Percentiles rank a stretch among this genome's conserved stretches.
phyloP scores from a whole-genome alignment of 1,140 invertebrate species.

The Drusus annulatus region DNA sequence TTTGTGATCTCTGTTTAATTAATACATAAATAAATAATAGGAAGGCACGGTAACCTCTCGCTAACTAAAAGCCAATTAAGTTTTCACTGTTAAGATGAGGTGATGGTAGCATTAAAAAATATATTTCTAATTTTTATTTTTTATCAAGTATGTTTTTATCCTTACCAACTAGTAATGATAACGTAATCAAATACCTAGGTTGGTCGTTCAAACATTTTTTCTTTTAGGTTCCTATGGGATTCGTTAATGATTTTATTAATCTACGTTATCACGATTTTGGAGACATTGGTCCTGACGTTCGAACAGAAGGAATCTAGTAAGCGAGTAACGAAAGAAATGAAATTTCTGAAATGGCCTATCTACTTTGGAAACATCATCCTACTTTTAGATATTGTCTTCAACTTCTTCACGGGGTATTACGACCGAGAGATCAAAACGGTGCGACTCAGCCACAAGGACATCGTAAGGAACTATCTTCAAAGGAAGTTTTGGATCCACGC shows the following conservation, averaged over 20 bases:
- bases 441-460: not conserved
- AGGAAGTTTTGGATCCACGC: slow-evolving; percentile 14
- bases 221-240: slow-evolving; percentile 7
- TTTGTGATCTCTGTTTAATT: no score
- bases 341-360: not conserved
- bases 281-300: slow-evolving; percentile 1
- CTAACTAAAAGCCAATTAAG: no score
- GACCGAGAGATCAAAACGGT: slow-evolving; percentile 16
- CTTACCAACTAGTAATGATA: no score
- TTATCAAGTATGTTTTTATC: no score
- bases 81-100: no score
- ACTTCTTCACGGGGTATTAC: slow-evolving; percentile 22
- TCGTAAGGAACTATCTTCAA: not conserved
- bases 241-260: not conserved
- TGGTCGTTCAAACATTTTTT: not conserved
- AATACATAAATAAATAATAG: no score
- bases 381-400: slow-evolving; percentile 1
- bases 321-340: not conserved
- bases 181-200: no score
- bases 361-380: not conserved
- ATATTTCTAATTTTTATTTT: no score
- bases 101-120: no score
- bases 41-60: no score
- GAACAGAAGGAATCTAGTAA: not conserved
- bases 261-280: not conserved